Evolutionary conservation across 2,888 invertebrate species (phyloP), one percentile per base, ranked within the genome.

Genomic region (Ornithoptera priamus): DNA sequence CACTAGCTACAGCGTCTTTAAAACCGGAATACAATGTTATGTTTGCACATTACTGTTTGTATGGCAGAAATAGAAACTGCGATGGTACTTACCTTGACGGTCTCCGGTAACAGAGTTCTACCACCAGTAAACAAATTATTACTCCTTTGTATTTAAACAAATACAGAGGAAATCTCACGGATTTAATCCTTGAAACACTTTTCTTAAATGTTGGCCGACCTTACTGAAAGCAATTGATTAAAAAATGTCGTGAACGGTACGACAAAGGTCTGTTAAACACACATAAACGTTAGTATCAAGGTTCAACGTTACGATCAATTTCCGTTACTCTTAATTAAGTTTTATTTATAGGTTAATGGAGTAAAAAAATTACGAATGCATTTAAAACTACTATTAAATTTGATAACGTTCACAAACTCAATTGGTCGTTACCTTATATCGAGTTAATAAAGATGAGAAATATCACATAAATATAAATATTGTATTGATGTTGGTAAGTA

Each of bases 231-330:
- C 59, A 67, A 62, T 66, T 63, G 46, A 63, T 59, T 53, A 53
- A 36, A 30, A 66, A 70, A 60, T 63, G 67, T 70, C 67, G 66
- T 63, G 67, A 70, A 59, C 30, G 36, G 36, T 62, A 12, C 20
- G 58, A 22, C 46, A 56, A 66, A 66, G 57, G 70, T 63, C 70
- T 70, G 20, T 67, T 66, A 69, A 68, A 66, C 63, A 63, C 53
- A 66, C 53, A 39, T 22, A 57, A 62, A 65, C 65, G 15, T 24
- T 59, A 17, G 36, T 66, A 53, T 60, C 70, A 70, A 70, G 69
- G 70, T 57, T 60, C n/a, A 46, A 60, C 63, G 22, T 6, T 53
- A 62, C 17, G 24, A 39, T 69, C 69, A 42, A 69, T 69, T 69
- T 65, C 65, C 65, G 69, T 66, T 66, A 39, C 12, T 62, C 20